Conservation (phyloP, 2,888 invertebrate genomes). For the Glaucopsyche alexis region DNA sequence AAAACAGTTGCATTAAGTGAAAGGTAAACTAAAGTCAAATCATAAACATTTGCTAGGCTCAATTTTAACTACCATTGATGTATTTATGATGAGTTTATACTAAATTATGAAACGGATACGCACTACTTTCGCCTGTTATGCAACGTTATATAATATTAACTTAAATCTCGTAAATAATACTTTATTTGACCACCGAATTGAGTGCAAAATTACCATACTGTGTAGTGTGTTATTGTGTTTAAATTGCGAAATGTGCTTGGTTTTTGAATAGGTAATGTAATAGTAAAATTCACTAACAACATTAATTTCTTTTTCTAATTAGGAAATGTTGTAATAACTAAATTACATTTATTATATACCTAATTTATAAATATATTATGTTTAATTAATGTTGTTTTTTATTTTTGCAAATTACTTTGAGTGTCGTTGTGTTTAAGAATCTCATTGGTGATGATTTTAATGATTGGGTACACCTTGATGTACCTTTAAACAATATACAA, state of each 20-base stretch:
- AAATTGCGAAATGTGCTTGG: neutral
- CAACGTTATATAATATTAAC: conserved; percentile 45
- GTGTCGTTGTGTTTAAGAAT: no score
- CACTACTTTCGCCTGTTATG: conserved; percentile 58
- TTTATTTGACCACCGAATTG: neutral
- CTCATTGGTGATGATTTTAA: no score
- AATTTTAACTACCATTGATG: conserved; percentile 5
- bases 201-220: conserved; percentile 19
- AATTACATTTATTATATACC: no score
- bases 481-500: no score
- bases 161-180: conserved; percentile 26
- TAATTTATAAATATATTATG: no score
- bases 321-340: neutral
- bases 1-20: neutral
- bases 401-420: no score
- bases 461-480: no score
- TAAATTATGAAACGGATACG: conserved; percentile 47
- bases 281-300: neutral
- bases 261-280: neutral
- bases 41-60: conserved; percentile 1
- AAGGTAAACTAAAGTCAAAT: neutral
- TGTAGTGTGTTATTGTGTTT: conserved; percentile 3
- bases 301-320: neutral
- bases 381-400: no score
- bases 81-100: conserved; percentile 18